phyloP scores from a whole-genome alignment of 2,113 vertebrate genomes.

The Rhineura floridana region DNA sequence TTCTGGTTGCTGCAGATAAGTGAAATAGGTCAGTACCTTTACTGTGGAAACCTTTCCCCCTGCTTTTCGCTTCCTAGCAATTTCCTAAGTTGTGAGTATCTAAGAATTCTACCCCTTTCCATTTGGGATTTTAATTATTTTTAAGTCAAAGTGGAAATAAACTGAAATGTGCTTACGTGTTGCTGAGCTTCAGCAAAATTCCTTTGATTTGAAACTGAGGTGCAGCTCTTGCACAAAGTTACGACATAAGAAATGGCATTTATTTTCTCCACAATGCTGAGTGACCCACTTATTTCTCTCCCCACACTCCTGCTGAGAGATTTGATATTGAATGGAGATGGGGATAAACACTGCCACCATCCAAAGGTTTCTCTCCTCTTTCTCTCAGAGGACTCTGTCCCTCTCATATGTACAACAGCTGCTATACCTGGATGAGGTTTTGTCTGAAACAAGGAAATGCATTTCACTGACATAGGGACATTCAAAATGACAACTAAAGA shows the following conservation, averaged over 20 bases:
- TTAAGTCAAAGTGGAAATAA: slow-evolving; percentile 49
- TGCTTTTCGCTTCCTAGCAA: slow-evolving; percentile 19
- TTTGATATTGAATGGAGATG: slow-evolving; percentile 39
- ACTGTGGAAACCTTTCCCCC: slow-evolving; percentile 3
- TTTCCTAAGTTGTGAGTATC: slow-evolving; percentile 34
- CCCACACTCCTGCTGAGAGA: slow-evolving; percentile 22
- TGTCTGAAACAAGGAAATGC: slow-evolving; percentile 45
- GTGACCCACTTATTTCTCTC: slow-evolving; percentile 47
- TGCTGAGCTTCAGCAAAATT: slow-evolving; percentile 42
- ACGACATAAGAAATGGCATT: slow-evolving; percentile 45
- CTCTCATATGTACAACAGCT: slow-evolving; percentile 45
- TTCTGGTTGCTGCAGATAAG: slow-evolving; percentile 46
- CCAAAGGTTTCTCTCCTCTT: slow-evolving; percentile 31
- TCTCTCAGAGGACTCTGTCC: slow-evolving; percentile 50
- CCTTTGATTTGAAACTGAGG: slow-evolving; percentile 28
- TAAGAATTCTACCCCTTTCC: slow-evolving; percentile 35
- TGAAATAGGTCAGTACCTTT: slow-evolving; percentile 51
- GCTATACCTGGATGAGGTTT: slow-evolving; percentile 10
- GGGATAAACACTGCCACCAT: slow-evolving; percentile 23
- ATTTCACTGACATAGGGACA: slow-evolving; percentile 30
- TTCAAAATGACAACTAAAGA: slow-evolving; percentile 51
- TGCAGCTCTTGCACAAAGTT: slow-evolving; percentile 17
- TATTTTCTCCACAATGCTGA: slow-evolving; percentile 48
- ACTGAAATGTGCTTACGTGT: slow-evolving; percentile 32
- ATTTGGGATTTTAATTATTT: slow-evolving; percentile 36